A percentile compares a stretch with the other conserved stretches of the same genome.
Evolutionary conservation across 2,888 invertebrate genomes (phyloP).

Genomic region (Tenodera sinensis): DNA sequence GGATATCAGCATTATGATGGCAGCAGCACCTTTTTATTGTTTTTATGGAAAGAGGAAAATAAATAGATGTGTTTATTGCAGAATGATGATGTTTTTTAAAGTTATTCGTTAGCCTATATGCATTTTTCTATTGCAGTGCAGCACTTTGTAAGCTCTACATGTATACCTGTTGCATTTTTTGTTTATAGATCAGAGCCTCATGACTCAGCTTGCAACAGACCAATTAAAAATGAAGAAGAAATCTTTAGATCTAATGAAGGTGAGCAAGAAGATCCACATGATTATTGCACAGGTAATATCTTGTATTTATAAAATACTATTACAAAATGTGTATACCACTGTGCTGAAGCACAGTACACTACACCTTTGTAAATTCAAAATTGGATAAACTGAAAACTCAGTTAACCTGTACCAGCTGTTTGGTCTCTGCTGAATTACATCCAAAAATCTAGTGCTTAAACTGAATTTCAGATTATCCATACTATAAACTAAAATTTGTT

Average conservation of each 20-base stretch:
- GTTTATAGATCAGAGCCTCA: slow-evolving; percentile 45
- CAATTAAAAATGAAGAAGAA: slow-evolving; percentile 47
- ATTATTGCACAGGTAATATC: slow-evolving; percentile 54
- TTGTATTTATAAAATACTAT: background rate
- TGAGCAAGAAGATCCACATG: slow-evolving; percentile 61
- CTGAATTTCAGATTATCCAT: too few species aligned
- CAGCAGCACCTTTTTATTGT: too few species aligned
- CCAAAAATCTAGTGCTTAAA: too few species aligned
- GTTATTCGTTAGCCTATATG: background rate
- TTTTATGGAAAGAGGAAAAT: background rate
- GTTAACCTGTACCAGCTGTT: too few species aligned
- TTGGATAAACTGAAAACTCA: too few species aligned
- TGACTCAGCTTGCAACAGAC: slow-evolving; percentile 41
- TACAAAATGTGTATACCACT: too few species aligned
- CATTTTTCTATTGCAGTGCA: background rate
- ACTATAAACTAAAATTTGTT: too few species aligned
- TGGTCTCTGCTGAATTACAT: too few species aligned
- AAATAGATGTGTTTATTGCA: background rate
- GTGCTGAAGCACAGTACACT: too few species aligned
- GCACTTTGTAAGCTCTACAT: background rate
- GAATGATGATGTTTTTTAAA: background rate
- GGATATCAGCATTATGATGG: too few species aligned
- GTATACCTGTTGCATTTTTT: slow-evolving; percentile 3
- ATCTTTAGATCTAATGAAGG: slow-evolving; percentile 55
- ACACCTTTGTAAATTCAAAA: too few species aligned